phyloP scores from a whole-genome alignment of 2,888 invertebrate genomes.

The Pilophorus perplexus region DNA sequence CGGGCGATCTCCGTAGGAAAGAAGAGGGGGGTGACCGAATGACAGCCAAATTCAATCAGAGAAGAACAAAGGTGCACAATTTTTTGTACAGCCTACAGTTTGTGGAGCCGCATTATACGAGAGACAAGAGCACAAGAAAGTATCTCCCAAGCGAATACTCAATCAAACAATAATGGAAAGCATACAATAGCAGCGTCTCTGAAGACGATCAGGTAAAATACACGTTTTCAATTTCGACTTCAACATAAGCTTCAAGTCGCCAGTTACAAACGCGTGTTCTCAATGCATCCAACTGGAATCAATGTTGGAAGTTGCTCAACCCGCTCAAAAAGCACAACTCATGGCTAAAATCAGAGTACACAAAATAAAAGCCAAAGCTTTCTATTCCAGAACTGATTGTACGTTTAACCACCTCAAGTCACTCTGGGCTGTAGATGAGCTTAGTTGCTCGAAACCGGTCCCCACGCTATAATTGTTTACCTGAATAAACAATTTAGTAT shows the following conservation, averaged over 20 bases:
- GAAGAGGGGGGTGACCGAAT: background rate
- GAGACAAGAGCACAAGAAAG: constrained; percentile 2
- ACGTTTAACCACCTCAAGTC: too few relatives aligned
- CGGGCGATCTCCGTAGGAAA: background rate
- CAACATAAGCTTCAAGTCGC: constrained; percentile 37
- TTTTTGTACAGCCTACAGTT: background rate
- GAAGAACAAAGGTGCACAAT: background rate
- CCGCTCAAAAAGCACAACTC: background rate
- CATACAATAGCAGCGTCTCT: background rate
- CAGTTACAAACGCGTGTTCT: constrained; percentile 43
- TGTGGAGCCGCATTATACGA: constrained; percentile 3
- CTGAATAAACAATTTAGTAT: too few relatives aligned
- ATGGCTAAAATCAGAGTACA: constrained; percentile 2
- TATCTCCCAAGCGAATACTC: constrained; percentile 8
- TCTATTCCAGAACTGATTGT: too few relatives aligned
- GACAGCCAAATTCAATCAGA: background rate
- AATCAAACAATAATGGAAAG: too few relatives aligned
- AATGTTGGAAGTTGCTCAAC: background rate
- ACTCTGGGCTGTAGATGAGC: too few relatives aligned
- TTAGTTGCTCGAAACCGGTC: too few relatives aligned
- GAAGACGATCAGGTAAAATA: background rate
- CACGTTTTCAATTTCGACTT: constrained; percentile 36
- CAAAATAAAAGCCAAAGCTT: constrained; percentile 12
- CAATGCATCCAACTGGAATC: background rate
- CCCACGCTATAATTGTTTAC: too few relatives aligned